These are phyloP conservation scores for Acleris cristana DNA, from an alignment of 2,888 invertebrate genomes.

Conservation along the genomic window DNA sequence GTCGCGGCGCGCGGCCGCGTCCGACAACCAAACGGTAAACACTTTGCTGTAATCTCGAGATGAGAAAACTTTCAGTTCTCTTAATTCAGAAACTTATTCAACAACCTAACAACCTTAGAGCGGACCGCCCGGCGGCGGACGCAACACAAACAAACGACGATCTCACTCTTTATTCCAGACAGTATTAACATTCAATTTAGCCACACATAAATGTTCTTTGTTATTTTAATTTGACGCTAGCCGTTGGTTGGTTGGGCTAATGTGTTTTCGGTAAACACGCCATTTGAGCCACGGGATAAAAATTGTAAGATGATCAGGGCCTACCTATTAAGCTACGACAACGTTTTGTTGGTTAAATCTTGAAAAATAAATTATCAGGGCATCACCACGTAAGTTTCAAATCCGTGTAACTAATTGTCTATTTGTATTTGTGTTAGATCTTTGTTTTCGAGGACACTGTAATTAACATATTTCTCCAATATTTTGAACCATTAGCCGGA, in stretches of 20 bases:
- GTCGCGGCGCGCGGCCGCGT: constrained; percentile 66
- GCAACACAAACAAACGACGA: constrained; percentile 75
- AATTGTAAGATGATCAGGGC: no score
- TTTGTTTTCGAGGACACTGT: constrained; percentile 17
- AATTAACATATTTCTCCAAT: constrained; percentile 34
- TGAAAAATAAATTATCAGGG: not conserved
- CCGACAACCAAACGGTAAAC: constrained; percentile 84
- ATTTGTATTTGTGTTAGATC: constrained; percentile 12
- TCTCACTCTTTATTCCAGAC: constrained; percentile 72
- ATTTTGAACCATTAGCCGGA: constrained; percentile 24
- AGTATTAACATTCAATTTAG: constrained; percentile 55
- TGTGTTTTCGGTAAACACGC: not conserved
- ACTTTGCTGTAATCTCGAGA: constrained; percentile 85
- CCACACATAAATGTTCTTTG: constrained; percentile 21
- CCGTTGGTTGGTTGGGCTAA: not conserved
- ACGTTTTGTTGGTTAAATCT: not conserved
- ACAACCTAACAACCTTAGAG: constrained; percentile 84
- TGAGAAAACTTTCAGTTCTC: constrained; percentile 85
- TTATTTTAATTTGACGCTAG: constrained; percentile 12
- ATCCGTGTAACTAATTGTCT: constrained; percentile 2
- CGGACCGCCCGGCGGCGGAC: constrained; percentile 73
- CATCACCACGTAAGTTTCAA: constrained; percentile 1
- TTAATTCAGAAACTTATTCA: constrained; percentile 85
- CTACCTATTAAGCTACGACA: no score
- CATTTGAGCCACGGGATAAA: not conserved